Evolutionary conservation across 2,888 invertebrate genomes (phyloP), one percentile per base, ranked within the genome.

Genomic region (Syrista parreyssii): DNA sequence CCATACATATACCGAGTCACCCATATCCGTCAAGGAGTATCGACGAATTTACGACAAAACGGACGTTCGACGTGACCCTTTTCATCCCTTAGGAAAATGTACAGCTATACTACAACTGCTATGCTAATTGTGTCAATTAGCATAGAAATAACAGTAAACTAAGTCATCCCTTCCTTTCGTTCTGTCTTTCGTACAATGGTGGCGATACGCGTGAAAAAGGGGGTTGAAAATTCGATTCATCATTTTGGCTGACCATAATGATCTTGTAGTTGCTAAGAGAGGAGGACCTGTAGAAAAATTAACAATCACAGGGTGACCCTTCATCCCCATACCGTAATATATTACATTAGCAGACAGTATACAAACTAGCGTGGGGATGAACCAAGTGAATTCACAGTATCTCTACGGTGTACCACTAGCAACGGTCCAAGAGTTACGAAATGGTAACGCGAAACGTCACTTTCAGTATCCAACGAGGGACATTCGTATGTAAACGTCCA

Each of bases 41-140:
- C 90, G 90, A 90, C 87, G 90, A 90, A 90, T 90, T 90, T 90
- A 90, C 86, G 90, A 90, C 85, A 85, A 90, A 90, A 89, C 90
- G 88, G 87, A 89, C 89, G 85, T 86, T 81, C 82, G 79, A 76
- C 81, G 81, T 78, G 78, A 79, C 78, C 80, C 79, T 79, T 80
- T 81, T 82, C 80, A 80, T 82, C 79, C 82, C 79, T 75, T 73
- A 55, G 68, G 74, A 40, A 75, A 73, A 31, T 72, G n/a, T 73
- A 73, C 71, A 33, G 76, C 82, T 85, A 87, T 86, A 86, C 84
- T 85, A 83, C 86, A 71, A 83, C 81, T 81, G 85, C 87, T 90
- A 90, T 90, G 90, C 90, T 90, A 90, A 90, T 90, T 90, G 88
- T 75, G 79, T 79, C 87, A 89, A 90, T 90, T 90, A 90, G 90